These are phyloP conservation scores for Syndactyla subalaris DNA, from an alignment of 2,797 vertebrate genomes.

Conservation along the genomic window DNA sequence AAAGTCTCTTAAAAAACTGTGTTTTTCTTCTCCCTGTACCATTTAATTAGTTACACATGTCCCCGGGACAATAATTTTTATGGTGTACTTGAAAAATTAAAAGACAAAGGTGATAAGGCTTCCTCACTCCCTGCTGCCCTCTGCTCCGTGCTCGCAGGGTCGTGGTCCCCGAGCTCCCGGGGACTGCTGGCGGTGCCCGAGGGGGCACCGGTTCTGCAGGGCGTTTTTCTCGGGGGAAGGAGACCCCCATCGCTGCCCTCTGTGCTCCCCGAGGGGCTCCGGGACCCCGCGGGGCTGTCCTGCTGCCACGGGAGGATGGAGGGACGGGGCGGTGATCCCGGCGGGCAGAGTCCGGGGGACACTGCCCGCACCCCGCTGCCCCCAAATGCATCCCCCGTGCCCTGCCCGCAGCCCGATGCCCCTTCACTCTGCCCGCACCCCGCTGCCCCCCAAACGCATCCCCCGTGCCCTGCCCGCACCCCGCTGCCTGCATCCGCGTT, in stretches of 20 bases:
- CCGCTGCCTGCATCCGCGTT: not conserved
- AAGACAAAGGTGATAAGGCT: slow-evolving; percentile 1
- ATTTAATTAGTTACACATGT: slow-evolving; percentile 76
- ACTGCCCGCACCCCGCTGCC: not conserved
- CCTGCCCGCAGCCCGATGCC: not conserved
- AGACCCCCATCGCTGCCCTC: not conserved
- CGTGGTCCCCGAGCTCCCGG: not conserved
- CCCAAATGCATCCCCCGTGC: not conserved
- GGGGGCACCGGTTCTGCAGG: not conserved
- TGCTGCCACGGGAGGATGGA: not conserved
- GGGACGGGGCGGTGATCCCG: not conserved
- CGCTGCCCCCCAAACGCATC: not conserved
- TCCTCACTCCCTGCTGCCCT: not conserved
- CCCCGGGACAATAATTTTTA: not conserved
- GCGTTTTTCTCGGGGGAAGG: accelerated
- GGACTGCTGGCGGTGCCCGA: not conserved
- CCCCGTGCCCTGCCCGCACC: not conserved
- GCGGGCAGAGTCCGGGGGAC: accelerated
- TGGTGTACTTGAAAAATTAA: not conserved
- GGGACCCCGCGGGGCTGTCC: not conserved
- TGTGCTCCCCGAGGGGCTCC: not conserved
- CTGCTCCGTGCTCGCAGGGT: not conserved
- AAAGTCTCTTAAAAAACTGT: slow-evolving; percentile 58
- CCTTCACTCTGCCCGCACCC: not conserved
- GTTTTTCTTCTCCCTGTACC: slow-evolving; percentile 68